A percentile compares a stretch with the other conserved stretches of the same genome.
Conservation (phyloP, 1,140 invertebrate species). For the Samia ricini region DNA sequence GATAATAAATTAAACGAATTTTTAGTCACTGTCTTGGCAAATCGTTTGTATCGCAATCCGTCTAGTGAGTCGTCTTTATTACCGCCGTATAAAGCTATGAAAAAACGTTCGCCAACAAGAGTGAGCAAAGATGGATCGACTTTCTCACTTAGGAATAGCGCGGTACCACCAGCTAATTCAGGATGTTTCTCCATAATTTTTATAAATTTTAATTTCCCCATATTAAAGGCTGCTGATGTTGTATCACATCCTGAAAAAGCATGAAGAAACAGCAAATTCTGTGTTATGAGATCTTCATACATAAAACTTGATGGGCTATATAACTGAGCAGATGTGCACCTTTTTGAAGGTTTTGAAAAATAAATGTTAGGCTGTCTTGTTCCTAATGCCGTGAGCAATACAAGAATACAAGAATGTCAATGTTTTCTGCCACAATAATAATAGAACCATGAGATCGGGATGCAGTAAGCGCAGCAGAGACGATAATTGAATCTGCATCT, state of each 20-base stretch:
- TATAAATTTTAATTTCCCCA: slow-evolving; percentile 14
- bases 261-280: slow-evolving; percentile 20
- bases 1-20: slow-evolving; percentile 22
- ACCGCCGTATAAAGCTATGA: slow-evolving; percentile 24
- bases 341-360: slow-evolving; percentile 7
- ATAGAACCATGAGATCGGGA: slow-evolving; percentile 5
- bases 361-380: slow-evolving; percentile 4
- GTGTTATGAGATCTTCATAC: slow-evolving; percentile 12
- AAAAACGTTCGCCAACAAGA: slow-evolving; percentile 22
- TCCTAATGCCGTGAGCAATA: not conserved
- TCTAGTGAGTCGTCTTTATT: slow-evolving; percentile 16
- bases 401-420: too few species aligned
- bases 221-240: slow-evolving; percentile 20
- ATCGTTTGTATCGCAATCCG: slow-evolving; percentile 15
- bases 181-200: slow-evolving; percentile 17
- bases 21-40: slow-evolving; percentile 17
- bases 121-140: slow-evolving; percentile 23
- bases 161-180: slow-evolving; percentile 12
- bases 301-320: too few species aligned
- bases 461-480: slow-evolving; percentile 4
- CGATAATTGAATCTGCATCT: slow-evolving; percentile 5
- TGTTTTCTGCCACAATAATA: slow-evolving; percentile 6
- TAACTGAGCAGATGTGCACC: too few species aligned
- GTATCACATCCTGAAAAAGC: slow-evolving; percentile 22
- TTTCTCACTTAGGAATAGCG: slow-evolving; percentile 20